These are phyloP conservation scores for Pogonomyrmex barbatus DNA, from an alignment of 1,140 invertebrate species.

Conservation along the genomic window DNA sequence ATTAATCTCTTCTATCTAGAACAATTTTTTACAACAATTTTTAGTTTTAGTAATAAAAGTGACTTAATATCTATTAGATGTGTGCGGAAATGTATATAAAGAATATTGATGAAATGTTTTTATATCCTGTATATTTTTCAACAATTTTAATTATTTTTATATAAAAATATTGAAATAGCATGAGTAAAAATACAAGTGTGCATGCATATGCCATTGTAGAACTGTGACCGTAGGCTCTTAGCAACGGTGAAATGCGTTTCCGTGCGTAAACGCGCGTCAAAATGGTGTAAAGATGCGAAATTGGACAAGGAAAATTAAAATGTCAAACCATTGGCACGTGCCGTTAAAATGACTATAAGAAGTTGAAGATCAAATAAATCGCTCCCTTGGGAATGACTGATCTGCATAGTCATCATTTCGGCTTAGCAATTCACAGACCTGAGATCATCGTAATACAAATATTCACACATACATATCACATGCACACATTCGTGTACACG, in stretches of 20 bases:
- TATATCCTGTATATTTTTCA: neutral
- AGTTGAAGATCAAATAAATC: constrained; percentile 5
- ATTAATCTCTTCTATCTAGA: neutral
- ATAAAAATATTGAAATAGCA: neutral
- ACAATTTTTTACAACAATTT: neutral
- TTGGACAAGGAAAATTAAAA: neutral
- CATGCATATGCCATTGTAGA: neutral
- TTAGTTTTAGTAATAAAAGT: constrained; percentile 12
- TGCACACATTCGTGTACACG: neutral
- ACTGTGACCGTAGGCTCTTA: neutral
- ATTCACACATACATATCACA: neutral
- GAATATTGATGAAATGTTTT: neutral
- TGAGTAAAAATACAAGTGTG: neutral
- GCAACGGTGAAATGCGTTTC: neutral
- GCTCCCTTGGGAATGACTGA: neutral
- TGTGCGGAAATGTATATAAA: neutral
- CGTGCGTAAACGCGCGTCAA: neutral
- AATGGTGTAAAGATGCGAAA: neutral
- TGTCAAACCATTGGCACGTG: neutral
- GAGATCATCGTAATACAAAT: neutral
- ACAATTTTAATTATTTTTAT: constrained; percentile 17
- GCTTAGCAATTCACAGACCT: neutral
- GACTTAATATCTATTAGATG: neutral
- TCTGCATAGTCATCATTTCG: constrained; percentile 7
- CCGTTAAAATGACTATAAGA: constrained; percentile 3